Percentiles rank a stretch among this genome's conserved stretches.
phyloP scores from a whole-genome alignment of 2,888 invertebrate genomes.

The Apamea anceps region DNA sequence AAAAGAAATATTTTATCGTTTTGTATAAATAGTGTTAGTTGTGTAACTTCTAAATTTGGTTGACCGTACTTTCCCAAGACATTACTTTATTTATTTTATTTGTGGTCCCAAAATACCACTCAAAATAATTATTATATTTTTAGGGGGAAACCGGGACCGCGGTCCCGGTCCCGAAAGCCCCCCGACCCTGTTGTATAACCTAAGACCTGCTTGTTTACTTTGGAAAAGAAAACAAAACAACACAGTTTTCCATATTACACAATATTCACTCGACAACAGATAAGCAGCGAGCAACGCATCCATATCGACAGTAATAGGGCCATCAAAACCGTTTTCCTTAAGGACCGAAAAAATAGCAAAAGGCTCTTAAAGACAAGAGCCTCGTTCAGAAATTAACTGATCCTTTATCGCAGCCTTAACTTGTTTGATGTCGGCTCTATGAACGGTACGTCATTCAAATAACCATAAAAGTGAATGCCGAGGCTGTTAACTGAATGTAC shows the following conservation, averaged over 20 bases:
- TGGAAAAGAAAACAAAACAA: background rate
- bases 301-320: constrained; percentile 13
- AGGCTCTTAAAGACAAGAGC: constrained; percentile 28
- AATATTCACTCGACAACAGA: background rate
- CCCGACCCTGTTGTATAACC: no score
- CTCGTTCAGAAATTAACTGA: constrained; percentile 64
- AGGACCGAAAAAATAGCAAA: constrained; percentile 15
- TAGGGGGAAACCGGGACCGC: no score
- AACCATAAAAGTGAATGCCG: constrained; percentile 67
- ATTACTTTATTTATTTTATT: no score
- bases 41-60: no score
- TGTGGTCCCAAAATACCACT: no score
- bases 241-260: background rate
- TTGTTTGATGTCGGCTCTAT: constrained; percentile 63
- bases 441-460: constrained; percentile 65
- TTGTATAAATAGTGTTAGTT: no score
- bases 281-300: constrained; percentile 2
- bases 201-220: background rate
- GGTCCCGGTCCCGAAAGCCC: no score
- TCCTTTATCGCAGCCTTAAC: constrained; percentile 58
- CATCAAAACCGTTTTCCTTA: constrained; percentile 25
- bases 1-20: no score
- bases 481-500: constrained; percentile 59
- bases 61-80: no score
- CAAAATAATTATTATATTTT: no score